Conservation (phyloP, 2,888 invertebrate genomes). For the Xestoiulus laeticollis region DNA sequence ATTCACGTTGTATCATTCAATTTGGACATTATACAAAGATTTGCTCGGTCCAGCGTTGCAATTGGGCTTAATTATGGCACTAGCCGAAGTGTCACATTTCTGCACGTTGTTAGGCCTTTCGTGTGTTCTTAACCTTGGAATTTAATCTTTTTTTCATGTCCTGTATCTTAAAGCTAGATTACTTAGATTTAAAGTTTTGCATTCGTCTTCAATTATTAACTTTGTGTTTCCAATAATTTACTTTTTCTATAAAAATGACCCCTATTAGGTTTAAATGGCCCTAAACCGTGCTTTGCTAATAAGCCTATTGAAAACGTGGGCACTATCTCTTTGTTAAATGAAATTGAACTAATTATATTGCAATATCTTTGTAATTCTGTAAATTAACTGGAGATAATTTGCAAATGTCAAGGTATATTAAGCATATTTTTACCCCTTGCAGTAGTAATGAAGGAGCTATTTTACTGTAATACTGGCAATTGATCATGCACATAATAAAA, state of each 20-base stretch:
- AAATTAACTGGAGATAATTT: no score
- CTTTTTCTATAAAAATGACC: not conserved
- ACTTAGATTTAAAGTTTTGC: not conserved
- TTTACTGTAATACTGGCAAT: no score
- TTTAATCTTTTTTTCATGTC: not conserved
- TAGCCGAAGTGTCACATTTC: conserved; percentile 28
- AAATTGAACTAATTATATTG: no score
- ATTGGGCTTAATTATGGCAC: not conserved
- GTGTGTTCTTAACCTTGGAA: conserved; percentile 34
- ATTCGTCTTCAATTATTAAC: no score
- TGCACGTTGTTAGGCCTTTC: conserved; percentile 28
- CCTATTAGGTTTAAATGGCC: not conserved
- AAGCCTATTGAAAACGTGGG: not conserved
- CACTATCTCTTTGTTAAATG: not conserved
- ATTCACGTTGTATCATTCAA: not conserved
- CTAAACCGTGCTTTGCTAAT: not conserved
- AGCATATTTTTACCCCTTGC: no score
- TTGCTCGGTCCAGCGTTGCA: not conserved
- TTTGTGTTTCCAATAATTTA: no score
- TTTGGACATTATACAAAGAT: not conserved
- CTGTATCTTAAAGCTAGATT: not conserved
- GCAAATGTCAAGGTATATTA: no score
- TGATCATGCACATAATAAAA: no score
- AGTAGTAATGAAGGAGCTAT: no score
- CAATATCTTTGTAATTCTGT: no score